phyloP scores from a whole-genome alignment of 2,888 invertebrate genomes.

The Drosophila recens region DNA sequence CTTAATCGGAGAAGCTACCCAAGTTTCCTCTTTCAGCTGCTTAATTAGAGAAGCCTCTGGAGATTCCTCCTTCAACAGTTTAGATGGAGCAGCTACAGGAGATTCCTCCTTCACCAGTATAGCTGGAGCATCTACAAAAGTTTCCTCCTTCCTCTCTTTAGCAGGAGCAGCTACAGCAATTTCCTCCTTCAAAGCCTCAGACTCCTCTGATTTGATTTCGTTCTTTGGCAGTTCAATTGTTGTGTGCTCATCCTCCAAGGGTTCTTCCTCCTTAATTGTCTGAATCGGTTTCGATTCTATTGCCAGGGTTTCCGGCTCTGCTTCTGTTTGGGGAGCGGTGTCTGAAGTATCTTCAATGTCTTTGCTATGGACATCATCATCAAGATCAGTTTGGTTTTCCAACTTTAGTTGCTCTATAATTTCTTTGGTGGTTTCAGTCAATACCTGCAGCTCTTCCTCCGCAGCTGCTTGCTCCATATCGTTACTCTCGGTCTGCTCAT shows the following conservation, averaged over 20 bases:
- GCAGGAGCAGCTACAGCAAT: neutral
- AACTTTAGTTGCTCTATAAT: neutral
- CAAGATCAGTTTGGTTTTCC: neutral
- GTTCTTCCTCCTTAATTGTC: neutral
- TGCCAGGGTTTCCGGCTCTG: neutral
- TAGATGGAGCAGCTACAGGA: neutral
- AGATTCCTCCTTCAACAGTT: neutral
- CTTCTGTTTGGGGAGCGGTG: neutral
- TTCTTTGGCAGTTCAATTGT: neutral
- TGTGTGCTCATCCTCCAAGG: neutral
- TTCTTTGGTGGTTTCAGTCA: conserved; percentile 5
- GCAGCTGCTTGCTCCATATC: neutral
- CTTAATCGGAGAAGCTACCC: neutral
- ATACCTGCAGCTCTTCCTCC: neutral
- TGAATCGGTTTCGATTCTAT: neutral
- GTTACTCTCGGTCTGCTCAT: neutral
- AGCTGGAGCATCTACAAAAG: neutral
- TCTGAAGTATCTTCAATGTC: neutral
- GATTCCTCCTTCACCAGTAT: neutral
- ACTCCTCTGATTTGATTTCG: neutral
- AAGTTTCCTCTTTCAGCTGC: neutral
- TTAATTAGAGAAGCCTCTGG: neutral
- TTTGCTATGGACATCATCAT: neutral
- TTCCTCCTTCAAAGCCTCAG: neutral
- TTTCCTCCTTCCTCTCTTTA: neutral